phyloP scores from a whole-genome alignment of 1,140 invertebrate species.

The Mya arenaria region DNA sequence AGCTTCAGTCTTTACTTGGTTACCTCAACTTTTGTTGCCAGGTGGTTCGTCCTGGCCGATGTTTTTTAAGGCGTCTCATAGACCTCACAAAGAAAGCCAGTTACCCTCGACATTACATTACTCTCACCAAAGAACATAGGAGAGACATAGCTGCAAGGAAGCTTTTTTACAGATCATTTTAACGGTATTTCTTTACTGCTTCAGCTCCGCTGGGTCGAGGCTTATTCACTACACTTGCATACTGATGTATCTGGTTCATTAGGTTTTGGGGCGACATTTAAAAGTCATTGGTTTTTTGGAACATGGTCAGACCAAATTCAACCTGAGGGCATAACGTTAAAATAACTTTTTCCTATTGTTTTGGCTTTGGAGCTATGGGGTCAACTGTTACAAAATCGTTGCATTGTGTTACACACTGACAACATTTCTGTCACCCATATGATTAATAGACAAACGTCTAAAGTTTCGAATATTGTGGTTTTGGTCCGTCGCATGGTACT shows the following conservation, averaged over 20 bases:
- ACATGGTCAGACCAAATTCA: conserved; percentile 6
- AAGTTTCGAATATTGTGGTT: conserved; percentile 45
- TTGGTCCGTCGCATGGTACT: no score
- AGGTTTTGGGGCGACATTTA: conserved; percentile 38
- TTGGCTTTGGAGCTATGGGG: conserved; percentile 47
- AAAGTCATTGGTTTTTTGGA: conserved; percentile 32
- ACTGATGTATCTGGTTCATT: conserved; percentile 31
- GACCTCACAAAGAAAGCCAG: conserved; percentile 28
- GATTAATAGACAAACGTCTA: conserved; percentile 46
- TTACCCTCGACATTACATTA: conserved; percentile 45
- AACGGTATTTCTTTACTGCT: conserved; percentile 41
- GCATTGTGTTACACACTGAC: conserved; percentile 40
- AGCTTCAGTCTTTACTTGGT: conserved; percentile 32
- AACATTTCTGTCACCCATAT: conserved; percentile 52
- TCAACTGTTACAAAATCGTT: background rate
- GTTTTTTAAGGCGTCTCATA: conserved; percentile 31
- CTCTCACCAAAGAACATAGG: conserved; percentile 18
- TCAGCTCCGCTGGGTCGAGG: conserved; percentile 16
- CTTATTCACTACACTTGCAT: conserved; percentile 33
- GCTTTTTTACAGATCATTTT: conserved; percentile 30
- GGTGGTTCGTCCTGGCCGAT: conserved; percentile 23
- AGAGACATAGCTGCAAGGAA: conserved; percentile 19
- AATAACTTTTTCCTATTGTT: conserved; percentile 49
- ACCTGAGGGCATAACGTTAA: conserved; percentile 7
- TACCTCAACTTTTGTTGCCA: conserved; percentile 35